These are phyloP conservation scores for Pyrocoelia pectoralis DNA, from an alignment of 2,888 invertebrate genomes.

Conservation along the genomic window DNA sequence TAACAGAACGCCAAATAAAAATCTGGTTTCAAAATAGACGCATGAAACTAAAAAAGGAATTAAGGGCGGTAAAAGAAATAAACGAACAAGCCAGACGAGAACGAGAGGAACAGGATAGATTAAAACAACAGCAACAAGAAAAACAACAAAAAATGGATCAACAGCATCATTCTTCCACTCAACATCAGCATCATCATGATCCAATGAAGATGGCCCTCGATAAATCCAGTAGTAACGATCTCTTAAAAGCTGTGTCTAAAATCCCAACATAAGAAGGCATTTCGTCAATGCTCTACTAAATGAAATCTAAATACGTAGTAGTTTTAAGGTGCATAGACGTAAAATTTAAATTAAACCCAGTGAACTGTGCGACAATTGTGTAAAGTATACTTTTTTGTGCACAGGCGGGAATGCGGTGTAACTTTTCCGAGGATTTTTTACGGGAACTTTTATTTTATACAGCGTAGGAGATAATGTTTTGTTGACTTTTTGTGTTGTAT, in stretches of 20 bases:
- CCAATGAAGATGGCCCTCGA: conserved; percentile 78
- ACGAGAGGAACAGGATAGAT: conserved; percentile 88
- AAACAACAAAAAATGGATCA: conserved; percentile 78
- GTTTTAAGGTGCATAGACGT: conserved; percentile 45
- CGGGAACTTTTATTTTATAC: conserved; percentile 41
- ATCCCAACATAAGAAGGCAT: conserved; percentile 74
- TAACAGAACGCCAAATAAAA: conserved; percentile 96
- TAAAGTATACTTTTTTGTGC: conserved; percentile 18
- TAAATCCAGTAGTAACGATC: conserved; percentile 74
- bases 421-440: conserved; percentile 18
- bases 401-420: conserved; percentile 14
- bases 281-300: conserved; percentile 28
- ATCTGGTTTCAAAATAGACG: conserved; percentile 97
- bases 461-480: conserved; percentile 34
- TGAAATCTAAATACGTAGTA: conserved; percentile 49
- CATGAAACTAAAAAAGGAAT: conserved; percentile 96
- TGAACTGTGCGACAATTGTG: conserved; percentile 29
- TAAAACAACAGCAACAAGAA: conserved; percentile 89
- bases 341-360: conserved; percentile 24
- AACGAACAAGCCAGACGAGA: conserved; percentile 93
- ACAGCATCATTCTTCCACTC: conserved; percentile 66
- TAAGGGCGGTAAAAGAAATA: conserved; percentile 93
- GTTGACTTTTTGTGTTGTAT: conserved; percentile 46
- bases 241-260: conserved; percentile 79
- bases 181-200: conserved; percentile 76